Base-by-base conservation (phyloP, 2,797 vertebrate species). In the Falco rusticolus region DNA sequence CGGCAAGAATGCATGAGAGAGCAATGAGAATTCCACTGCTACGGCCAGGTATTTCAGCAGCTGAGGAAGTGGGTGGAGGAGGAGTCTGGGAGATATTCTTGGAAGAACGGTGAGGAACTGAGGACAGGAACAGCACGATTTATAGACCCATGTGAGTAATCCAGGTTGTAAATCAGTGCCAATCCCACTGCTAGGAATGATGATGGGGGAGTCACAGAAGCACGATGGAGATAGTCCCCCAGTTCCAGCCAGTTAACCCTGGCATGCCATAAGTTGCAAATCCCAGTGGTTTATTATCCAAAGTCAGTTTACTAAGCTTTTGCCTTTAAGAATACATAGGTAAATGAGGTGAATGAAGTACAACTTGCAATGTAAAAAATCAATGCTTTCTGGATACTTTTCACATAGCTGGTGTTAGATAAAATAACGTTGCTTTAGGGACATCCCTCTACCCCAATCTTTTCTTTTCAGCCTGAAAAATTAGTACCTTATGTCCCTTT, bases 381-480 rank as follows among this genome's bases (percentile, higher is more conserved):
- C 87, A 71, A 39, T 31, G 54, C 43, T 70, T 78, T 80, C 22
- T 84, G 64, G 74, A 70, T 43, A n/a, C 3, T 10, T 47, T 51
- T 87, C 76, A 95, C 7, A 20, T 26, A 86, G 80, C 37, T 69
- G 54, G 45, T 41, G 69, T 78, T 47, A 77, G 87, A 81, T 59
- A 84, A 71, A 91, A 87, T 8, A 87, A 53, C 39, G 65, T 6
- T 89, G 88, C 60, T 94, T 92, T 87, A 85, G n/a, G 22, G 60
- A 60, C 11, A 61, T 11, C 2, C 8, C 5, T 26, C n/a, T 48
- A 50, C 6, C 9, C 37, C 54, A 80, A 64, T 56, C 68, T 77
- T 56, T 74, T 47, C 43, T 79, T 61, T 76, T 82, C 89, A 66
- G 28, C 39, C 53, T 94, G 92, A 82, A 88, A 95, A 94, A 78